A percentile compares a stretch with the other conserved stretches of the same genome.
Conservation (phyloP, 2,888 invertebrate genomes). For the Chorisops tibialis region DNA sequence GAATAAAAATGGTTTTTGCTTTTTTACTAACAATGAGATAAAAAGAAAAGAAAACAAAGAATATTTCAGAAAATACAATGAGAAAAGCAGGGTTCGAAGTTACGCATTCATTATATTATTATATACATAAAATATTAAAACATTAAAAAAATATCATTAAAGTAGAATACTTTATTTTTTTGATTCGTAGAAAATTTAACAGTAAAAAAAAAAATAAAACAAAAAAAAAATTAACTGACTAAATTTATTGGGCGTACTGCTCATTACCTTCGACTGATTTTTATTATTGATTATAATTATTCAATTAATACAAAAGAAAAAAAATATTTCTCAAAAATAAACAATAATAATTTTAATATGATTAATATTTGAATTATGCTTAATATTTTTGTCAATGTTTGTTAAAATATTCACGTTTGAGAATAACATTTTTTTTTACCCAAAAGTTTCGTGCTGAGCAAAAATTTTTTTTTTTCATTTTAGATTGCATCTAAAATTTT, state of each 20-base stretch:
- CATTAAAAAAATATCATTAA: not conserved
- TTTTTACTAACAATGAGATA: slow-evolving; percentile 24
- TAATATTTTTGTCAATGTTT: slow-evolving; percentile 6
- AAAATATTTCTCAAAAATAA: slow-evolving; percentile 14
- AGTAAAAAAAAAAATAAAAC: too few relatives aligned
- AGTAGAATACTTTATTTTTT: slow-evolving; percentile 12
- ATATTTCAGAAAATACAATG: slow-evolving; percentile 15
- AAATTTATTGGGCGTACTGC: slow-evolving; percentile 40
- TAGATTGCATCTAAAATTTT: not conserved
- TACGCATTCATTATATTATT: not conserved
- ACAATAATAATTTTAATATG: not conserved
- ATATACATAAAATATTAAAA: too few relatives aligned
- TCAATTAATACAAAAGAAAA: not conserved
- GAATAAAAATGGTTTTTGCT: slow-evolving; percentile 36
- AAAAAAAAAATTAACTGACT: slow-evolving; percentile 30
- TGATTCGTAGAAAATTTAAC: not conserved
- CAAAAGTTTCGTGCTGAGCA: not conserved
- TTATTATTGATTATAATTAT: not conserved
- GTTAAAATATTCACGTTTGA: not conserved
- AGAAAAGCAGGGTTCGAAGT: slow-evolving; percentile 38
- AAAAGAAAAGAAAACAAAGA: slow-evolving; percentile 27
- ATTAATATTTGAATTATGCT: not conserved
- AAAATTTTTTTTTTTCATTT: slow-evolving; percentile 18
- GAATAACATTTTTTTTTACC: not conserved
- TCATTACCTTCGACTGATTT: slow-evolving; percentile 30